phyloP scores from a whole-genome alignment of 2,113 vertebrate genomes.

The Zosterops borbonicus region DNA sequence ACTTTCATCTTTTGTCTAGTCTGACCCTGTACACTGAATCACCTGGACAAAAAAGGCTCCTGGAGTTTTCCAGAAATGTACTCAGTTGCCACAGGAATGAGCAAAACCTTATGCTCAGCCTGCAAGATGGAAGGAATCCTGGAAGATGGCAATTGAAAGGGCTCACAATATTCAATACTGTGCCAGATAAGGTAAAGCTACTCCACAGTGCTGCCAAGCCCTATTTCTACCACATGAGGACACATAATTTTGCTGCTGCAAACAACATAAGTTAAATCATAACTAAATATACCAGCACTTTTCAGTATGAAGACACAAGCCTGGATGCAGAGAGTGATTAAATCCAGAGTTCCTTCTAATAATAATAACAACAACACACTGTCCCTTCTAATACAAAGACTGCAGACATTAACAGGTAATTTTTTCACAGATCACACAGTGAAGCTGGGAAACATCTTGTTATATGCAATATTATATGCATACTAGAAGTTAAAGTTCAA shows the following conservation, averaged over 20 bases:
- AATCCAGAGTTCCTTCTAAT: neutral
- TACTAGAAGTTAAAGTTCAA: neutral
- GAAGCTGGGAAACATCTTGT: neutral
- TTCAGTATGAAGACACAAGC: neutral
- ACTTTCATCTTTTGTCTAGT: neutral
- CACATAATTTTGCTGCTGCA: neutral
- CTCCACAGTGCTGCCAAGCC: neutral
- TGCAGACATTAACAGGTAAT: neutral
- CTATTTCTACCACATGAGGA: neutral
- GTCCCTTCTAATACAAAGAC: neutral
- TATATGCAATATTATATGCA: neutral
- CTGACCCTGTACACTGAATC: neutral
- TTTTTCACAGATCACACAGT: neutral
- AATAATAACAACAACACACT: neutral
- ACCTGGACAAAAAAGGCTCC: neutral
- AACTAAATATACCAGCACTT: neutral
- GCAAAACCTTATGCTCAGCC: neutral
- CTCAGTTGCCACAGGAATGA: neutral
- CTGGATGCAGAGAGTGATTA: neutral
- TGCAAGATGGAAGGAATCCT: neutral
- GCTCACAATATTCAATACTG: neutral
- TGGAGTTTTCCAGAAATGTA: neutral
- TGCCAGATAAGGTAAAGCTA: neutral
- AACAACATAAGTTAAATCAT: neutral
- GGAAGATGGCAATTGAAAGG: neutral